phyloP scores from a whole-genome alignment of 2,888 invertebrate genomes.

The Chloromyia formosa region DNA sequence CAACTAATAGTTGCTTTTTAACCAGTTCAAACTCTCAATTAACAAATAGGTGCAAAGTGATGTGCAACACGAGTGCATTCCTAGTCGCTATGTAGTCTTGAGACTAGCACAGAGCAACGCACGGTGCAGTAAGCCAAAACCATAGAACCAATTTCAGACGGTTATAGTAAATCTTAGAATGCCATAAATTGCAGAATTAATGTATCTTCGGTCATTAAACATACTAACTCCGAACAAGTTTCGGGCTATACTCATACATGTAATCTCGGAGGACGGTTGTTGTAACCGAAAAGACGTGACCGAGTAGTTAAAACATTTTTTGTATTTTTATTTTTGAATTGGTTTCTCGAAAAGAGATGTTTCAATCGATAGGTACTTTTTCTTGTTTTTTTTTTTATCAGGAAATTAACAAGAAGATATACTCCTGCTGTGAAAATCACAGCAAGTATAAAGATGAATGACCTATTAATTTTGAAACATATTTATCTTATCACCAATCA shows the following conservation, averaged over 20 bases:
- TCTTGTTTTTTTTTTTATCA: too few species aligned
- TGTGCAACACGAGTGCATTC: conserved; percentile 25
- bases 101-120: too few species aligned
- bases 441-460: too few species aligned
- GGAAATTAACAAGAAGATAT: too few species aligned
- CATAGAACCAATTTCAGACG: not conserved
- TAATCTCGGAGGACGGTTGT: conserved; percentile 2
- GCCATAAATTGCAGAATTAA: conserved; percentile 39
- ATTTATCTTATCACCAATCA: too few species aligned
- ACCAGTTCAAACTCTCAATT: conserved; percentile 49
- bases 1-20: not conserved
- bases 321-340: conserved; percentile 39
- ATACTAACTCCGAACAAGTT: not conserved
- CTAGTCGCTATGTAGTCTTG: too few species aligned
- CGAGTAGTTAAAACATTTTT: conserved; percentile 52
- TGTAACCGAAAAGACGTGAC: conserved; percentile 51
- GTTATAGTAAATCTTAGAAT: conserved; percentile 8
- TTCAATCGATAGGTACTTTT: too few species aligned
- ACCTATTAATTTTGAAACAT: too few species aligned
- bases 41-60: conserved; percentile 53
- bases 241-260: too few species aligned
- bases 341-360: not conserved
- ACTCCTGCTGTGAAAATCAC: too few species aligned
- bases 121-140: not conserved
- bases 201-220: conserved; percentile 39